phyloP scores from a whole-genome alignment of 2,113 vertebrate species.

The Grammomys surdaster region DNA sequence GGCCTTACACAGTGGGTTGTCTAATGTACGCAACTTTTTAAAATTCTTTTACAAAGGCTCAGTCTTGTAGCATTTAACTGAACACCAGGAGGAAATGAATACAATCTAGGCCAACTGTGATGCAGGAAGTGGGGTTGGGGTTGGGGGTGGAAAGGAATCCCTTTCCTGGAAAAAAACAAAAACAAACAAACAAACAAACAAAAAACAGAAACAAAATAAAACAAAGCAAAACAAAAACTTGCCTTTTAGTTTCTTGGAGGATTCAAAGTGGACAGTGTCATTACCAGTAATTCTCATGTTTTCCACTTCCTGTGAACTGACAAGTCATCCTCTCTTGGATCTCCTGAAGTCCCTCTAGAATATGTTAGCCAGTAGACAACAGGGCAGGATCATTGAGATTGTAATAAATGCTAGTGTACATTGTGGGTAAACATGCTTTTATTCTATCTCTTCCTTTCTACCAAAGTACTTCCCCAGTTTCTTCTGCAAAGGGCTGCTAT shows the following conservation, averaged over 20 bases:
- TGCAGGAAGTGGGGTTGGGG: too few species aligned
- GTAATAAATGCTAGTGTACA: rapidly evolving
- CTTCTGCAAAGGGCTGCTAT: not conserved
- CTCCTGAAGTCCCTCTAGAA: conserved; percentile 69
- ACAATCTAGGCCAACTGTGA: not conserved
- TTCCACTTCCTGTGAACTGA: conserved; percentile 66
- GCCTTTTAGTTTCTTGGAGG: conserved; percentile 73
- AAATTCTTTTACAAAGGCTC: not conserved
- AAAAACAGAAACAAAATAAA: not conserved
- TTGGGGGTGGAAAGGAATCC: not conserved
- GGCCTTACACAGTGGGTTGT: conserved; percentile 68
- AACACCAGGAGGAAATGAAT: conserved; percentile 39
- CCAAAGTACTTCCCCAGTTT: not conserved
- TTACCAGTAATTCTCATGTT: conserved; percentile 83
- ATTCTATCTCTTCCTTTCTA: too few species aligned
- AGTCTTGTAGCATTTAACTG: conserved; percentile 1
- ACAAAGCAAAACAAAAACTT: not conserved
- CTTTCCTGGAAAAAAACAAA: conserved; percentile 2
- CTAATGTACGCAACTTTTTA: not conserved
- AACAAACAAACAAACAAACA: not conserved
- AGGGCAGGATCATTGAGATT: not conserved
- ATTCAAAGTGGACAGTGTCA: conserved; percentile 65
- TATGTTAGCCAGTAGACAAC: conserved; percentile 78
- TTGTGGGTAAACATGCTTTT: rapidly evolving
- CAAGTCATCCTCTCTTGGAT: conserved; percentile 76